These are phyloP conservation scores for Caligus rogercresseyi DNA, from an alignment of 1,140 invertebrate species.

Conservation along the genomic window DNA sequence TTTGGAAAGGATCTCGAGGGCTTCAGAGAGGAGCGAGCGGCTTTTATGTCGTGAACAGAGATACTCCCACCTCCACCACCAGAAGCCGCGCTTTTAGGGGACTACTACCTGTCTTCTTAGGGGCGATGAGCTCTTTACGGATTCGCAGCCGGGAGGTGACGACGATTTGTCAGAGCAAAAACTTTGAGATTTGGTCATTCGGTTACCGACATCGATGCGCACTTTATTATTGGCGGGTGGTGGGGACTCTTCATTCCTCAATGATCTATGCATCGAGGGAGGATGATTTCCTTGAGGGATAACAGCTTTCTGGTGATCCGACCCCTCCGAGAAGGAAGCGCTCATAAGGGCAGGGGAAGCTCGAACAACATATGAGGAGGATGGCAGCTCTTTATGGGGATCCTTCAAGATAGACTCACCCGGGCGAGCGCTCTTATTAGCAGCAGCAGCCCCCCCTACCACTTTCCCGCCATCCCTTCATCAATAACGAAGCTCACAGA, in stretches of 20 bases:
- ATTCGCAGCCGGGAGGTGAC: too few relatives aligned
- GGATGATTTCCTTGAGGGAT: too few relatives aligned
- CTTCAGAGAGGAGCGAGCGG: slow-evolving; percentile 45
- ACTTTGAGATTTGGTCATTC: slow-evolving; percentile 20
- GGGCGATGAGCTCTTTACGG: too few relatives aligned
- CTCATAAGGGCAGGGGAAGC: background rate
- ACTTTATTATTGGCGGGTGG: too few relatives aligned
- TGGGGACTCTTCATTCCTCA: too few relatives aligned
- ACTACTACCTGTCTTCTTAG: background rate
- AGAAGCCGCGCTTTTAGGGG: background rate
- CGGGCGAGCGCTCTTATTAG: too few relatives aligned
- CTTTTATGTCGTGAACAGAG: slow-evolving; percentile 68
- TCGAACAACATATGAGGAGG: background rate
- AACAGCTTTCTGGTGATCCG: too few relatives aligned
- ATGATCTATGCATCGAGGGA: too few relatives aligned
- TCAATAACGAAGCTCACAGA: slow-evolving; percentile 21
- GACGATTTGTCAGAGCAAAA: slow-evolving; percentile 18
- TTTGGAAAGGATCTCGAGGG: slow-evolving; percentile 65
- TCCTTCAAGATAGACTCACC: slow-evolving; percentile 7
- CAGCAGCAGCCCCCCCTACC: background rate
- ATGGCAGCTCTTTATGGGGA: background rate
- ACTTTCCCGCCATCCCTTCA: background rate
- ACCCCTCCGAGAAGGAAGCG: background rate
- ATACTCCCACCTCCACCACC: slow-evolving; percentile 44
- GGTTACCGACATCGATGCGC: background rate